phyloP scores from a whole-genome alignment of 2,888 invertebrate species.

The Caenorhabditis sp. region DNA sequence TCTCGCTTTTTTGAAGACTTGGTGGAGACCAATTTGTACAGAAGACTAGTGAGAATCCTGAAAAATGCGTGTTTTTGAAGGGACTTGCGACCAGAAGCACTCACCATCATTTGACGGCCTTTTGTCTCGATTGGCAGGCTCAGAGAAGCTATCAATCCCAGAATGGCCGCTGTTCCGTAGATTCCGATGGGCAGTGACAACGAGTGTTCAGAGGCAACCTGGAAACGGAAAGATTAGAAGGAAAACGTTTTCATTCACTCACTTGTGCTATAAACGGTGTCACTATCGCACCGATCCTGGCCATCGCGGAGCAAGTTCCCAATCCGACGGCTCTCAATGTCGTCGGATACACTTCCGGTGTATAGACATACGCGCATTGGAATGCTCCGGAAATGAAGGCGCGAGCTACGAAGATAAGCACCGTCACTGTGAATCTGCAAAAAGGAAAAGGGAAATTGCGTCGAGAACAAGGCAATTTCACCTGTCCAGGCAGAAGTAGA shows the following conservation, averaged over 20 bases:
- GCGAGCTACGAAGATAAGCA: slow-evolving; percentile 91
- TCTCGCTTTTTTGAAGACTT: slow-evolving; percentile 9
- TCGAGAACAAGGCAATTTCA: too few species aligned
- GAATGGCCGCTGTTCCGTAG: slow-evolving; percentile 89
- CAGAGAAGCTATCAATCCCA: slow-evolving; percentile 89
- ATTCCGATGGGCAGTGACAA: slow-evolving; percentile 89
- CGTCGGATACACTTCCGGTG: slow-evolving; percentile 94
- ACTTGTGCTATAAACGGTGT: slow-evolving; percentile 96
- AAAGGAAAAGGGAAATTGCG: too few species aligned
- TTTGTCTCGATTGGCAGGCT: slow-evolving; percentile 92
- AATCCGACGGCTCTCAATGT: slow-evolving; percentile 92
- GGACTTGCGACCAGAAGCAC: too few species aligned
- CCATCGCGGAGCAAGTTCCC: slow-evolving; percentile 94
- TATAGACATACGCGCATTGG: slow-evolving; percentile 96
- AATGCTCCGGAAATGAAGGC: slow-evolving; percentile 95
- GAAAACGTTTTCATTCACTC: too few species aligned
- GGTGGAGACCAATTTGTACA: too few species aligned
- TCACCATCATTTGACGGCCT: slow-evolving; percentile 86
- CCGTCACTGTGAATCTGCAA: slow-evolving; percentile 87
- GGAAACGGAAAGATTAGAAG: too few species aligned
- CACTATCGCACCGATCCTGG: slow-evolving; percentile 93
- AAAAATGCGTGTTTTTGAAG: too few species aligned
- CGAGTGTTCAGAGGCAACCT: slow-evolving; percentile 89
- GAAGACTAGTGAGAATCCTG: slow-evolving; percentile 46
- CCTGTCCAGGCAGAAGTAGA: slow-evolving; percentile 87